Evolutionary conservation across 2,113 vertebrate species (phyloP).

Genomic region (Eptesicus fuscus): DNA sequence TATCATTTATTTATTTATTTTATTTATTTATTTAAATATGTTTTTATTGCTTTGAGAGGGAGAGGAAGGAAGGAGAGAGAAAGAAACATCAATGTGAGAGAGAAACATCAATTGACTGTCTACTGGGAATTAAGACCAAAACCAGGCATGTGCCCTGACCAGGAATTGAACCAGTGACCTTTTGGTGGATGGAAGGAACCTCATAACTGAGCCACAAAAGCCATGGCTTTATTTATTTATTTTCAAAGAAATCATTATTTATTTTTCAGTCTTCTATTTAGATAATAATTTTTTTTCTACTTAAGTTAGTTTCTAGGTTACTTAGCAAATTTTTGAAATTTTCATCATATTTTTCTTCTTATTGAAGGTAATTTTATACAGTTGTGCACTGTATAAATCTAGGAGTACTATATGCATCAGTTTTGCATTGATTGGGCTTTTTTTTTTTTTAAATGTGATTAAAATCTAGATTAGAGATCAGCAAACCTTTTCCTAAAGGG

Average conservation of each 20-base stretch:
- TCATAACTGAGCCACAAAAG: too few relatives aligned
- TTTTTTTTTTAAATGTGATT: background rate
- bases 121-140: too few relatives aligned
- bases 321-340: background rate
- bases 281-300: background rate
- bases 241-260: background rate
- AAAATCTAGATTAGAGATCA: background rate
- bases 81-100: too few relatives aligned
- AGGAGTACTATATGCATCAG: background rate
- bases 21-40: background rate
- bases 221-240: background rate
- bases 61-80: too few relatives aligned
- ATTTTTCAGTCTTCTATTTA: background rate
- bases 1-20: background rate
- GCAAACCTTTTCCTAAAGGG: background rate
- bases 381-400: background rate
- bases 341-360: background rate
- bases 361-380: background rate
- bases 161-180: too few relatives aligned
- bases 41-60: background rate
- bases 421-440: background rate
- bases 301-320: background rate
- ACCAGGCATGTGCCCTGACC: too few relatives aligned
- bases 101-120: too few relatives aligned
- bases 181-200: too few relatives aligned